These are phyloP conservation scores for Macrotis lagotis DNA, from an alignment of 2,113 vertebrate species.

Conservation along the genomic window DNA sequence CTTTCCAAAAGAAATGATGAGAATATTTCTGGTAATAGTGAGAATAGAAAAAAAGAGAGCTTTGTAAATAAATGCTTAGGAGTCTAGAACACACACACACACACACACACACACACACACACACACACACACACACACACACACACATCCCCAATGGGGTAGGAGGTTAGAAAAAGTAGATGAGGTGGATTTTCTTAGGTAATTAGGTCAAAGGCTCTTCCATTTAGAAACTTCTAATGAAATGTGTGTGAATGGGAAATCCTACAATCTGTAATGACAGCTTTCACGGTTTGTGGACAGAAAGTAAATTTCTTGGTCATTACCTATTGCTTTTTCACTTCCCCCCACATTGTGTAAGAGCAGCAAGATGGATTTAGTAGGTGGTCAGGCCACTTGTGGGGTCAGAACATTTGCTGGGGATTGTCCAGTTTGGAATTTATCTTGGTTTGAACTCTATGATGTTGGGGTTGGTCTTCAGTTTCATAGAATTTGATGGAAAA, in stretches of 20 bases:
- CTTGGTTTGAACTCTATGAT: background rate
- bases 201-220: rapidly evolving
- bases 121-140: background rate
- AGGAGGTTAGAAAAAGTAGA: background rate
- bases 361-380: background rate
- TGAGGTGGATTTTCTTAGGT: background rate
- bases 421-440: background rate
- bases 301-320: background rate
- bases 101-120: background rate
- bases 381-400: no score
- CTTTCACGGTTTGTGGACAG: background rate
- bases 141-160: background rate
- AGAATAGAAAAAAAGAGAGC: background rate
- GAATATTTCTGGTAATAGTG: background rate
- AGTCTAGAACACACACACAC: no score
- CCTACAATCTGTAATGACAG: background rate
- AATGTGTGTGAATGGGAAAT: rapidly evolving
- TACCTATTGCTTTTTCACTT: rapidly evolving
- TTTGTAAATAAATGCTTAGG: no score
- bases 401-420: background rate
- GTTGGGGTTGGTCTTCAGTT: background rate
- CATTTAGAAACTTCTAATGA: background rate
- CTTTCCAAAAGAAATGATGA: background rate
- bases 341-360: background rate
- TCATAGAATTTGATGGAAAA: background rate